A percentile compares a stretch with the other conserved stretches of the same genome.
Conservation (phyloP, 2,113 vertebrate species). For the Triplophysa rosa region DNA sequence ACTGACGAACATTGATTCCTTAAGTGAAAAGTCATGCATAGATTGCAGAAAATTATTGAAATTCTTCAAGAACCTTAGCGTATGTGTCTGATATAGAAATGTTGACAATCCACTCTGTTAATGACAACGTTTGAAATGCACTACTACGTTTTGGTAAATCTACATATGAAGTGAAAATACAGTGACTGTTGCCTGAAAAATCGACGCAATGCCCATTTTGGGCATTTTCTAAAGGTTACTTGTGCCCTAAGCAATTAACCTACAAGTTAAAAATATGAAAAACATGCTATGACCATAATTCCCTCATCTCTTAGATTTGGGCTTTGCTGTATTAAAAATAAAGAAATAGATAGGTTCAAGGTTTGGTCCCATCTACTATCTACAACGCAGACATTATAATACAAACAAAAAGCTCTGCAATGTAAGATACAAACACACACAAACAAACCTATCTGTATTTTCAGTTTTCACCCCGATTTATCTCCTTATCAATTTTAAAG, state of each 20-base stretch:
- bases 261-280: conserved; percentile 22
- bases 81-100: conserved; percentile 35
- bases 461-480: conserved; percentile 12
- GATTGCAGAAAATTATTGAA: conserved; percentile 66
- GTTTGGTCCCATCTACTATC: conserved; percentile 9
- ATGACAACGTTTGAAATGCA: conserved; percentile 30
- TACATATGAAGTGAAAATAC: conserved; percentile 36
- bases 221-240: conserved; percentile 23
- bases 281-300: conserved; percentile 15
- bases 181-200: conserved; percentile 22
- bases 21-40: conserved; percentile 71
- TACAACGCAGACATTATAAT: conserved; percentile 20
- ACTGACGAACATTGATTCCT: conserved; percentile 34
- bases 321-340: neutral
- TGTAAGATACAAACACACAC: neutral
- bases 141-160: conserved; percentile 41
- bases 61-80: conserved; percentile 41
- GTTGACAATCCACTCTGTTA: conserved; percentile 29
- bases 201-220: conserved; percentile 22
- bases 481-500: neutral
- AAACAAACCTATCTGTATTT: conserved; percentile 32
- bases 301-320: conserved; percentile 9
- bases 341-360: neutral
- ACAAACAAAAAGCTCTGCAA: conserved; percentile 29
- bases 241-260: conserved; percentile 5